phyloP scores from a whole-genome alignment of 2,888 invertebrate genomes.

The Dyspetes luteomarginatus region DNA sequence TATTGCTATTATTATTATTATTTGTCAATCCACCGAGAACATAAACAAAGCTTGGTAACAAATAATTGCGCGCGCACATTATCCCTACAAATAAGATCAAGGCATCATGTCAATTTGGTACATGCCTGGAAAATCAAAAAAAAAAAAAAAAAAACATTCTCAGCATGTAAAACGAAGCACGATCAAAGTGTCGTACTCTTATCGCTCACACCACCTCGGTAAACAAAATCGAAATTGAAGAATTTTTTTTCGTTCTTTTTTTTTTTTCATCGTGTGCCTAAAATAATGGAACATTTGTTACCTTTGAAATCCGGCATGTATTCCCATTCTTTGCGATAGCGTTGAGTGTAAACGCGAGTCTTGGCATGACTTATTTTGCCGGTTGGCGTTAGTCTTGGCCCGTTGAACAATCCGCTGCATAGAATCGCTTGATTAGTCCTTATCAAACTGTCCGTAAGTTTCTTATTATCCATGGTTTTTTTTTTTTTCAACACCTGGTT shows the following conservation, averaged over 20 bases:
- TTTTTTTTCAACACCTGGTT: too few species aligned
- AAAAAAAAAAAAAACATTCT: too few species aligned
- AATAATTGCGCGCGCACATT: not conserved
- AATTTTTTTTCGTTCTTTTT: not conserved
- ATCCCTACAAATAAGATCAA: not conserved
- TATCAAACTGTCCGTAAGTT: constrained; percentile 67
- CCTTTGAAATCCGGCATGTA: constrained; percentile 86
- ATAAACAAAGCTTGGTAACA: not conserved
- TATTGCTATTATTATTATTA: too few species aligned
- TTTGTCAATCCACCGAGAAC: too few species aligned
- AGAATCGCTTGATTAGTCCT: constrained; percentile 64
- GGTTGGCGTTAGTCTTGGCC: constrained; percentile 78
- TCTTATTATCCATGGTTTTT: constrained; percentile 72
- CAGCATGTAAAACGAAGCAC: not conserved
- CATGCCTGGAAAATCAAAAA: constrained; percentile 15
- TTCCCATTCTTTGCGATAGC: constrained; percentile 86
- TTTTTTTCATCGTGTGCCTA: not conserved
- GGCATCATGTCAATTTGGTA: not conserved
- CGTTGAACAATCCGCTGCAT: constrained; percentile 61
- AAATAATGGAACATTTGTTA: constrained; percentile 77
- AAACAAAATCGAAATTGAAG: not conserved
- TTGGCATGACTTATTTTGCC: constrained; percentile 82
- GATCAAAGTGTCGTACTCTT: not conserved
- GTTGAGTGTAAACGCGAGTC: constrained; percentile 85
- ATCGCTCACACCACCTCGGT: not conserved